phyloP scores from a whole-genome alignment of 2,113 vertebrate genomes.

The Microtus richardsoni region DNA sequence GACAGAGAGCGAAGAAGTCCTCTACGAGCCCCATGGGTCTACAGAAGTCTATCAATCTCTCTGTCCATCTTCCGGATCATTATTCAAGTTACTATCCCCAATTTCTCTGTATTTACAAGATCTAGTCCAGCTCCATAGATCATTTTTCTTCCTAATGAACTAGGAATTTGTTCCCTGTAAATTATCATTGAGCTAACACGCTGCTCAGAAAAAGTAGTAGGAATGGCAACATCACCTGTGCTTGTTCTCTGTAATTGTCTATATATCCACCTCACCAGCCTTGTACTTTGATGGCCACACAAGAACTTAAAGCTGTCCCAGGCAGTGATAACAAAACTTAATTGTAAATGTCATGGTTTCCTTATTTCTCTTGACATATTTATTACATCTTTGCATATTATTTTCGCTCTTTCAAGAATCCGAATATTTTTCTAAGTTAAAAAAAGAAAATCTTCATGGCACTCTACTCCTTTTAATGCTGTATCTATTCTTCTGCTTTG shows the following conservation, averaged over 20 bases:
- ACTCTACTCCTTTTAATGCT: too few relatives aligned
- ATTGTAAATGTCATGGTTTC: neutral
- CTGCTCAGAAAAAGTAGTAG: neutral
- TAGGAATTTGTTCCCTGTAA: constrained; percentile 44
- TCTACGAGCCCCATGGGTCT: neutral
- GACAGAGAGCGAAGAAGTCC: constrained; percentile 52
- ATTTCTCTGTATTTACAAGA: constrained; percentile 76
- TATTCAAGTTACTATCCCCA: constrained; percentile 75
- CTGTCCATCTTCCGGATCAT: constrained; percentile 74
- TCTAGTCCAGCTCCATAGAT: constrained; percentile 64
- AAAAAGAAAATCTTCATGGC: too few relatives aligned
- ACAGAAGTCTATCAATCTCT: constrained; percentile 73
- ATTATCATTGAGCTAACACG: constrained; percentile 45
- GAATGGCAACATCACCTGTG: neutral
- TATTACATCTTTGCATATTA: neutral
- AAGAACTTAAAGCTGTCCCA: neutral
- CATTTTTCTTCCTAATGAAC: constrained; percentile 61
- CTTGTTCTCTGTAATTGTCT: neutral
- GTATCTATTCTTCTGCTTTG: too few relatives aligned
- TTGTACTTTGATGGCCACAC: neutral
- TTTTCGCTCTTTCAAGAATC: neutral
- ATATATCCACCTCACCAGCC: neutral
- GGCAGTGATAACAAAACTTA: neutral
- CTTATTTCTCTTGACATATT: constrained; percentile 30
- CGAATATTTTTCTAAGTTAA: too few relatives aligned